Base-by-base conservation (phyloP, 2,888 invertebrate species). In the Andrena trimmerana region DNA sequence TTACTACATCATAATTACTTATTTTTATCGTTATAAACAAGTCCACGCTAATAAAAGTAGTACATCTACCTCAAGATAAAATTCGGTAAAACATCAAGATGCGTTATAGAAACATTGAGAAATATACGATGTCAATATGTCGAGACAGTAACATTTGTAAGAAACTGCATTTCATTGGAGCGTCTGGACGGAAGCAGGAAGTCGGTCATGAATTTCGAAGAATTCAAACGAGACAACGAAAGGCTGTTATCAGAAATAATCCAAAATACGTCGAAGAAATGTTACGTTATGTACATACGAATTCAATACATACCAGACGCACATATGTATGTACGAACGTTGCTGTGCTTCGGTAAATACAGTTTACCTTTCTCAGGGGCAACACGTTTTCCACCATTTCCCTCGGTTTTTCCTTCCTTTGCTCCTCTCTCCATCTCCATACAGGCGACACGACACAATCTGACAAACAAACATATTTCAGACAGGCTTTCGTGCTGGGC, bases 391-490 rank as follows among this genome's bases (percentile, higher is more conserved):
- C 81, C 16, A 65, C 54, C 65, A 66, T 86, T 88, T 76, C 71
- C 76, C 76, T 67, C 66, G 60, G 33, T 42, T 78, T 83, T 67
- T 24, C 59, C 59, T 29, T 52, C 36, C 8, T 4, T 20, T 50
- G 27, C 62, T 69, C 60, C 31, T 48, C 54, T 27, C 68, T 8
- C 42, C 8, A 24, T 13, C 10, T n/a, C 3, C 33, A 20, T 16
- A 29, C 29, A 10, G 68, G 54, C 48, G 65, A 80, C 78, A 71
- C 86, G 84, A 85, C 86, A 75, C 83, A 83, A 86, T 89, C 90
- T 90, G 89, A 84, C 90, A 89, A 89, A 89, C 88, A 88, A 89
- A 87, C 84, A 89, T 87, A 89, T 89, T 87, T 89, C 79, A 86
- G 72, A 70, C 85, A 72, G 66, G 50, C 69, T 62, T 75, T 78